Evolutionary conservation across 2,888 invertebrate species (phyloP).

Genomic region (Plemyria rubiginata): DNA sequence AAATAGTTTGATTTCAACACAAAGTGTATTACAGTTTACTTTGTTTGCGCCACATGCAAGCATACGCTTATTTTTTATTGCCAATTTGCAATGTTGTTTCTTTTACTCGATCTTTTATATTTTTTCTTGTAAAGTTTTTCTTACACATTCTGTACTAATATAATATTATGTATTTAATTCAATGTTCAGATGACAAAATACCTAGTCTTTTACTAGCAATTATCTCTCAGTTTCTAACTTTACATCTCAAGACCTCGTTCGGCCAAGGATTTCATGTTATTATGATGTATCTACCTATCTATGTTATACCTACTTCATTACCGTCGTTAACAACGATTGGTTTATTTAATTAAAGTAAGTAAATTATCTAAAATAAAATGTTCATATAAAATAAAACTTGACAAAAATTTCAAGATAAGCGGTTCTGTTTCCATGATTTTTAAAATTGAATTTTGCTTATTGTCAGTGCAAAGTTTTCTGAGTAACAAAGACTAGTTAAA

Average conservation of each 20-base stretch:
- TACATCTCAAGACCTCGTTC: slow-evolving; percentile 18
- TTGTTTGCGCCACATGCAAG: slow-evolving; percentile 36
- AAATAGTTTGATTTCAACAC: slow-evolving; percentile 26
- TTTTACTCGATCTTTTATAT: neutral
- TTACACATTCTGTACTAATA: neutral
- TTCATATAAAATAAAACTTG: no score
- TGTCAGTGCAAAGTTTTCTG: no score
- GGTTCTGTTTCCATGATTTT: no score
- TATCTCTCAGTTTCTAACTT: neutral
- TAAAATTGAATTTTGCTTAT: no score
- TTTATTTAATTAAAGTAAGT: no score
- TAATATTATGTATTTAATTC: neutral
- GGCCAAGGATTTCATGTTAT: slow-evolving; percentile 28
- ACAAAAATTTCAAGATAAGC: no score
- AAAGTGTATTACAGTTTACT: slow-evolving; percentile 30
- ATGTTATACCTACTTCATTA: neutral
- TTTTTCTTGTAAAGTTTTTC: neutral
- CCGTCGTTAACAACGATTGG: neutral
- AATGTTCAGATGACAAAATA: neutral
- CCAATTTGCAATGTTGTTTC: slow-evolving; percentile 19
- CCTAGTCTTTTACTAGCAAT: neutral
- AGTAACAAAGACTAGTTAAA: slow-evolving; percentile 17
- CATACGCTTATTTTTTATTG: slow-evolving; percentile 31
- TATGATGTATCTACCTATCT: neutral
- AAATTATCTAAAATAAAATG: no score